Conservation (phyloP, 2,797 vertebrate genomes). For the Falco naumanni region DNA sequence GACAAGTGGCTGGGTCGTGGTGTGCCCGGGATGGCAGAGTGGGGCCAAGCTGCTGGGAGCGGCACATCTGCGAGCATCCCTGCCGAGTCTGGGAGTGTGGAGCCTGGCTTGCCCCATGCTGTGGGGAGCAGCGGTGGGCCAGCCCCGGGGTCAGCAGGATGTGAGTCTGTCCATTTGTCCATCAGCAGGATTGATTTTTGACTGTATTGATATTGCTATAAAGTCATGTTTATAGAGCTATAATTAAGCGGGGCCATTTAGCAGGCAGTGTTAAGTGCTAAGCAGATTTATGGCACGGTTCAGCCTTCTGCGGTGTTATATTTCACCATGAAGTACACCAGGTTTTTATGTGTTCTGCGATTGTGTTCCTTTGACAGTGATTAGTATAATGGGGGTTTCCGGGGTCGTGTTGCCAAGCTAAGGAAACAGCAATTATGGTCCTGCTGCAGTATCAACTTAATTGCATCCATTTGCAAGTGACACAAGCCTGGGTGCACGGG, state of each 20-base stretch:
- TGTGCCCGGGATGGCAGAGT: background rate
- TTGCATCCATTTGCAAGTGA: background rate
- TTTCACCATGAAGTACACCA: conserved; percentile 15
- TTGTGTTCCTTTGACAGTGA: conserved; percentile 38
- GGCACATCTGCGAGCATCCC: accelerated
- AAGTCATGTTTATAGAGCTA: conserved; percentile 32
- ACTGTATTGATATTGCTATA: background rate
- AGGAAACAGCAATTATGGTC: conserved; percentile 20
- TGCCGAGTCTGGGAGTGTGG: accelerated
- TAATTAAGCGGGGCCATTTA: conserved; percentile 55
- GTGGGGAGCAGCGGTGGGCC: background rate
- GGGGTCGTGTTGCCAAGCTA: conserved; percentile 40
- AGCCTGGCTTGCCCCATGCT: background rate
- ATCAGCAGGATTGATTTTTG: background rate
- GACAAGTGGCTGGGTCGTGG: background rate
- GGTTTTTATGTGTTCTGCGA: background rate
- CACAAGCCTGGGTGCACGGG: accelerated
- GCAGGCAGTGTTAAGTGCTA: conserved; percentile 33
- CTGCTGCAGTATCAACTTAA: conserved; percentile 11
- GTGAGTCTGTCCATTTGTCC: background rate
- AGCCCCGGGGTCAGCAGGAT: background rate
- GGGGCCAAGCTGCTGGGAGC: accelerated
- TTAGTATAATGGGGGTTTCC: conserved; percentile 44
- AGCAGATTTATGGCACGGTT: conserved; percentile 36
- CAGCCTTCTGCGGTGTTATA: background rate